Base-by-base conservation (phyloP, 2,888 invertebrate genomes). In the Drosophila subsilvestris region DNA sequence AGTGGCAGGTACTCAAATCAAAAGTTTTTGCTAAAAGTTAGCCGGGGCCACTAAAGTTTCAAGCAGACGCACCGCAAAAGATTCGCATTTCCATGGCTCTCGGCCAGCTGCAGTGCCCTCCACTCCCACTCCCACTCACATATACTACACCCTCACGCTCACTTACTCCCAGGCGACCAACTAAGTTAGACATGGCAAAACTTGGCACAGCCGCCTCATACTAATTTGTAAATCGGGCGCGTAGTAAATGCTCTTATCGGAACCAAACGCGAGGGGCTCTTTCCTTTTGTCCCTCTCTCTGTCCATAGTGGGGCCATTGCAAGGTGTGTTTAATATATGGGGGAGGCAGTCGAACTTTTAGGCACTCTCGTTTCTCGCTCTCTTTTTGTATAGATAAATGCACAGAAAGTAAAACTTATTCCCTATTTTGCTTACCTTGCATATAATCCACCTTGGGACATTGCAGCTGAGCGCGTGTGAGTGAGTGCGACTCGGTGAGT, bases 21-120 rank as follows among this genome's bases (percentile, higher is more conserved):
- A 86, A 88, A 85, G 88, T 88, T 88, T 86, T 63, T 84, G 85
- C 79, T 81, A 68, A 88, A 84, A 84, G 83, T 84, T 84, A 84
- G 86, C 70, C 74, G 74, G 62, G 80, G 84, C 88, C 76, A 88
- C 83, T 84, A 84, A 88, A 88, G 74, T 86, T 88, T 76, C 69
- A 54, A 51, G 69, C 79, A 66, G 72, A 77, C 63, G 67, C 67
- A 75, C 76, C 79, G 57, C 79, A 75, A 67, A 57, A 51, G 66
- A 58, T 51, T 59, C 50, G 45, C 44, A 29, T 56, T 56, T 18
- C 44, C 44, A 25, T 51, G 50, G 27, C 59, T 51, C 43, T 44
- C 6, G 59, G 37, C 37, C 37, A 51, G 51, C 14, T 32, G 42
- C 14, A 27, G n/a, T n/a, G n/a, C n/a, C n/a, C 7, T 29, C 32